phyloP scores from a whole-genome alignment of 2,888 invertebrate genomes.

The Volucella zonaria region DNA sequence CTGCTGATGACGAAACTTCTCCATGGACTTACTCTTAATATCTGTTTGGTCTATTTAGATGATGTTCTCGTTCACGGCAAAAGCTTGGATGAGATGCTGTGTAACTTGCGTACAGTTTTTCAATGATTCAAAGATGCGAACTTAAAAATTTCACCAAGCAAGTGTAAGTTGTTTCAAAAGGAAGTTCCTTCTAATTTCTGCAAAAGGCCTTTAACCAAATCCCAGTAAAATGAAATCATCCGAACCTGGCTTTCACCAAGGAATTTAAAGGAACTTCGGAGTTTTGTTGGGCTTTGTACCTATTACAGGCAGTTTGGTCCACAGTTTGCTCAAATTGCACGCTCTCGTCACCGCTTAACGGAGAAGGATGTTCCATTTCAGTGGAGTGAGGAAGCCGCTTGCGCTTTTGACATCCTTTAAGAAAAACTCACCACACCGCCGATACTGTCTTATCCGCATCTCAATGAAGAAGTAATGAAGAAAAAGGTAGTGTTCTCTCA shows the following conservation, averaged over 20 bases:
- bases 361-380: constrained; percentile 2
- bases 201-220: too few species aligned
- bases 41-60: not conserved
- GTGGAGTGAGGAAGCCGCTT: constrained; percentile 1
- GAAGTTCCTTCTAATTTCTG: too few species aligned
- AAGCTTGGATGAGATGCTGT: too few species aligned
- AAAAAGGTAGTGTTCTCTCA: constrained; percentile 4
- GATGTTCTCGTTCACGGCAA: too few species aligned
- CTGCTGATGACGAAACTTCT: constrained; percentile 4
- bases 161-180: too few species aligned
- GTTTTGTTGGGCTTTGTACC: constrained; percentile 25
- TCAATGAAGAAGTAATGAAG: not conserved
- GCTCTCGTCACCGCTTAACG: not conserved
- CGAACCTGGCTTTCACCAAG: too few species aligned
- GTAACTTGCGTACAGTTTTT: too few species aligned
- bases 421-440: too few species aligned
- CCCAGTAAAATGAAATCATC: too few species aligned
- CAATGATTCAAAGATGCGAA: too few species aligned
- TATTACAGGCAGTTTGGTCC: constrained; percentile 9
- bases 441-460: too few species aligned
- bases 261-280: constrained; percentile 10
- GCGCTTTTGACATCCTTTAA: not conserved
- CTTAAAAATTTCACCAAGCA: too few species aligned
- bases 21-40: not conserved
- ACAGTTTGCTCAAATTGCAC: not conserved